Base-by-base conservation (phyloP, 2,113 vertebrate species). In the Nyctibius bracteatus region DNA sequence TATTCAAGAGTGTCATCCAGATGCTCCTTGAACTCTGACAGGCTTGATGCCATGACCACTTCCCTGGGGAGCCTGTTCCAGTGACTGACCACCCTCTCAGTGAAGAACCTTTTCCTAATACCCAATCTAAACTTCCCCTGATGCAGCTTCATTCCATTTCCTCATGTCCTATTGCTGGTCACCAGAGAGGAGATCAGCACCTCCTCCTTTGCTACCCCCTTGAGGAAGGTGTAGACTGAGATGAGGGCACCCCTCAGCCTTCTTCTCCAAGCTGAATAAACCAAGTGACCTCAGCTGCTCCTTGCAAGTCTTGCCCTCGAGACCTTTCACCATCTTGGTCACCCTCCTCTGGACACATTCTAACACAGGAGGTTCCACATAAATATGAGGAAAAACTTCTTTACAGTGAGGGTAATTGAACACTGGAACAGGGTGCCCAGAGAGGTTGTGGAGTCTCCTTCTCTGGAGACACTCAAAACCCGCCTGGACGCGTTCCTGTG, bases 221-320 rank as follows among this genome's bases (percentile, higher is more conserved):
- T 15, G 8, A 51, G 19, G 70, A 47, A 68, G 15, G 16, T 6
- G 12, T 14, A 51, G 75, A 10, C 30, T 49, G 27, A 1, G 4
- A 25, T 17, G 8, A 41, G 17, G 35, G 27, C 5, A 10, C 3
- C 4, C n/a, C 21, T 71, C 47, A 73, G 20, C 18, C 86, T 73
- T 67, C 24, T 67, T 57, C 37, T 73, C 30, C 43, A 58, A 54
- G 43, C 12, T 59, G 33, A 73, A 66, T 18, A 51, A 59, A 25
- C 14, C 8, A 44, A 79, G 31, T 33, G 30, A 49, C 28, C 33
- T 46, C 58, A 79, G 51, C 25, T 0, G 1, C 13, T 23, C 9
- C 27, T 37, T 2, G 0, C 12, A 39, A 51, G 15, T 20, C 22
- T 20, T 49, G 27, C 18, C 28, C 10, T 46, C 2, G 1, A 67